These are phyloP conservation scores for Drosophila aldrichi DNA, from an alignment of 2,888 invertebrate species.

Conservation along the genomic window DNA sequence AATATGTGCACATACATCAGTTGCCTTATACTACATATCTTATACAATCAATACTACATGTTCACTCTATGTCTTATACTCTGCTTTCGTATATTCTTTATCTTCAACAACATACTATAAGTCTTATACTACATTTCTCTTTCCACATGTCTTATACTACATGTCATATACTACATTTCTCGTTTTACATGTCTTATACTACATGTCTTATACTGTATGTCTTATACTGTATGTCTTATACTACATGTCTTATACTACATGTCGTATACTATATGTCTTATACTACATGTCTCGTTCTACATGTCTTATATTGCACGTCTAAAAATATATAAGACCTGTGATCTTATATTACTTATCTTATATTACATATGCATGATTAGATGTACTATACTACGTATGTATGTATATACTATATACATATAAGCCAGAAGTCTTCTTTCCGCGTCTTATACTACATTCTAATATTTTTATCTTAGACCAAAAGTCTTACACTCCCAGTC, in stretches of 20 bases:
- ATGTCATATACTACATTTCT: no score
- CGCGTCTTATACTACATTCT: neutral
- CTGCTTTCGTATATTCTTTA: neutral
- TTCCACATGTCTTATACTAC: no score
- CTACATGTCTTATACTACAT: neutral
- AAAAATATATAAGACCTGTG: no score
- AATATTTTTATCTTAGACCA: no score
- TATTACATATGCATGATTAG: no score
- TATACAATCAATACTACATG: no score
- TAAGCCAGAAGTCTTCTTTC: neutral
- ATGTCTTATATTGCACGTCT: no score
- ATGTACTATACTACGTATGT: no score
- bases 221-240: neutral
- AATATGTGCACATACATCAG: no score
- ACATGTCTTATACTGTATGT: neutral
- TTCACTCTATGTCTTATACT: neutral
- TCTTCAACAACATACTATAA: neutral
- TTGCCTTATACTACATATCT: no score
- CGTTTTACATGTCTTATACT: neutral
- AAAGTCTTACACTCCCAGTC: neutral
- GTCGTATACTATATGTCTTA: neutral
- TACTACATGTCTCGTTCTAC: neutral
- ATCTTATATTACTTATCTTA: no score
- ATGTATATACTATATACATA: neutral
- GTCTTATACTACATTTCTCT: neutral